Conservation (phyloP, 2,113 vertebrate genomes). For the Microcebus ravelobensis region DNA sequence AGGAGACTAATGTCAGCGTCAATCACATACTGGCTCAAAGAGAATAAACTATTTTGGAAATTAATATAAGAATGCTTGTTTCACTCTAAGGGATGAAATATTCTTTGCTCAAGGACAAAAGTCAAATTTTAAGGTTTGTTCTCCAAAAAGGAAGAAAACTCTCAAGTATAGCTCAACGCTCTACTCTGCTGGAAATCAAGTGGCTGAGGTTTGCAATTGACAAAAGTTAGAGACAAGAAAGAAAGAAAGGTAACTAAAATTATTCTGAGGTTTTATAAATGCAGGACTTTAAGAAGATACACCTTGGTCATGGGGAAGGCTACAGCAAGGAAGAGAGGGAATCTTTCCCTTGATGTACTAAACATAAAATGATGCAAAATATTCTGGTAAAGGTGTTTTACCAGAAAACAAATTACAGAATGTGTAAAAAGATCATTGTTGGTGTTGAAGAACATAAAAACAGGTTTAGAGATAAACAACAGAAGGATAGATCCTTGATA, state of each 20-base stretch:
- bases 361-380: background rate
- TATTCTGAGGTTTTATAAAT: background rate
- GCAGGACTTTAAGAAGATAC: background rate
- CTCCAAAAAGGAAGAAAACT: background rate
- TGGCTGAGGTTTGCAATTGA: background rate
- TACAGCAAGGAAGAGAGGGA: background rate
- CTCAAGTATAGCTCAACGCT: background rate
- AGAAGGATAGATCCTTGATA: background rate
- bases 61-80: background rate
- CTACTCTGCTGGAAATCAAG: background rate
- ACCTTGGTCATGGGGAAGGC: background rate
- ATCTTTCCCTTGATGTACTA: background rate
- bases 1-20: background rate
- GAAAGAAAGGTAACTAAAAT: background rate
- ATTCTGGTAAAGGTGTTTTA: background rate
- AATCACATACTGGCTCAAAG: background rate
- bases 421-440: background rate
- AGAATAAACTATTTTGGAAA: slow-evolving; percentile 13
- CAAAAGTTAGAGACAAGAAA: background rate
- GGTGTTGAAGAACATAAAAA: background rate
- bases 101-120: slow-evolving; percentile 30
- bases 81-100: background rate
- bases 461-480: background rate
- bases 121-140: background rate
- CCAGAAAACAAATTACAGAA: background rate